Evolutionary conservation across 2,888 invertebrate genomes (phyloP), one percentile per base, ranked within the genome.

Genomic region (Dermolepida albohirtum): DNA sequence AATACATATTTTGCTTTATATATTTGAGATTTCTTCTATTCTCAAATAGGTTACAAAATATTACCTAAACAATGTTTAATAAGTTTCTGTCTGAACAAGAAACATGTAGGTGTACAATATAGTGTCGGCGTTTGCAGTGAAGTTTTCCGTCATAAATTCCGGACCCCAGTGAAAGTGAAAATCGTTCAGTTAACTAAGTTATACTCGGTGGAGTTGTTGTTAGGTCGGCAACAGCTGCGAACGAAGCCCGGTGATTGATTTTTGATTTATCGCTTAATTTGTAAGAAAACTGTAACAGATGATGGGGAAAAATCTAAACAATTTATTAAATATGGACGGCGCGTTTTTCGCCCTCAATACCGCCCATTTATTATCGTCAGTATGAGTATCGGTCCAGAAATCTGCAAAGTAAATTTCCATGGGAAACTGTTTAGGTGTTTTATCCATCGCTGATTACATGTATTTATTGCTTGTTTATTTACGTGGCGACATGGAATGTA

Each of bases 191-290:
- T 66, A 66, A 66, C 65, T 66, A 66, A 66, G 57, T 66, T 66
- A 57, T 44, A 54, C 55, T 17, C 14, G 17, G 14, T 44, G 29
- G 44, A 59, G 65, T 65, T 54, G 44, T 55, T 52, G 54, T 55
- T 27, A 14, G 49, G 49, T 47, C 17, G 63, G 65, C 47, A 59
- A 44, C 69, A 69, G 69, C 65, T 69, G 69, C 47, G 57, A 59
- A 62, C 43, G 62, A 66, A 59, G 59, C 29, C 14, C 62, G 39
- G 47, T 69, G 69, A 69, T 69, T 69, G 69, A 69, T 69, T 69
- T 69, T 69, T 69, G 69, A 69, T 69, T 69, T 69, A 69, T 69
- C 54, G 64, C 59, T 69, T 69, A 69, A 69, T 69, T 66, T 66
- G 51, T 59, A 39, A 59, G 64, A 54, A 66, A 50, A 59, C 59